A percentile compares a stretch with the other conserved stretches of the same genome.
Conservation (phyloP, 2,888 invertebrate species). For the Nephrocerus scutellatus region DNA sequence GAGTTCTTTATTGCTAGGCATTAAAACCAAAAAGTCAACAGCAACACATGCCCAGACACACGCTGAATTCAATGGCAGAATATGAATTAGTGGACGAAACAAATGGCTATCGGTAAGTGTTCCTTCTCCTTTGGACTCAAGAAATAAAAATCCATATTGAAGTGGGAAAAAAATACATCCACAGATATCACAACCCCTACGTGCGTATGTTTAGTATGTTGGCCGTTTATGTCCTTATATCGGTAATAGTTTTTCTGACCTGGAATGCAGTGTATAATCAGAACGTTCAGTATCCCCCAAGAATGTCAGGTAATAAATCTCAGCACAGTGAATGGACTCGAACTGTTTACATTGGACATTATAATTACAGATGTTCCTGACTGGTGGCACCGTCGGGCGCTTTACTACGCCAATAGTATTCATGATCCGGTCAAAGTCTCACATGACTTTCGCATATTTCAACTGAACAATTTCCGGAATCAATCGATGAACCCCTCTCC, state of each 20-base stretch:
- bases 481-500: slow-evolving; percentile 9
- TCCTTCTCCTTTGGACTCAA: too few relatives aligned
- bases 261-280: slow-evolving; percentile 32
- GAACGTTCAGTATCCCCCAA: slow-evolving; percentile 30
- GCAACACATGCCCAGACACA: too few relatives aligned
- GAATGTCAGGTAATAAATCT: slow-evolving; percentile 28
- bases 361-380: slow-evolving; percentile 30
- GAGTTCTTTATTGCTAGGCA: too few relatives aligned
- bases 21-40: too few relatives aligned
- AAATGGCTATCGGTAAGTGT: slow-evolving; percentile 24
- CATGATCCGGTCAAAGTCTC: slow-evolving; percentile 26
- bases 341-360: background rate
- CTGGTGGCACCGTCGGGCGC: slow-evolving; percentile 31
- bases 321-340: background rate
- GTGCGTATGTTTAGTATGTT: slow-evolving; percentile 26
- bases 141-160: too few relatives aligned
- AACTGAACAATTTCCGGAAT: slow-evolving; percentile 23
- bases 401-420: slow-evolving; percentile 27
- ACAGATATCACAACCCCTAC: slow-evolving; percentile 26
- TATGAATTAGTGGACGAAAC: slow-evolving; percentile 27
- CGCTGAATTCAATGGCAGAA: slow-evolving; percentile 24
- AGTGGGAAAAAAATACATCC: too few relatives aligned
- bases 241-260: slow-evolving; percentile 30
- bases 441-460: slow-evolving; percentile 27
- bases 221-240: slow-evolving; percentile 26